Evolutionary conservation across 2,888 invertebrate species (phyloP).

Genomic region (Hybos culiciformis): DNA sequence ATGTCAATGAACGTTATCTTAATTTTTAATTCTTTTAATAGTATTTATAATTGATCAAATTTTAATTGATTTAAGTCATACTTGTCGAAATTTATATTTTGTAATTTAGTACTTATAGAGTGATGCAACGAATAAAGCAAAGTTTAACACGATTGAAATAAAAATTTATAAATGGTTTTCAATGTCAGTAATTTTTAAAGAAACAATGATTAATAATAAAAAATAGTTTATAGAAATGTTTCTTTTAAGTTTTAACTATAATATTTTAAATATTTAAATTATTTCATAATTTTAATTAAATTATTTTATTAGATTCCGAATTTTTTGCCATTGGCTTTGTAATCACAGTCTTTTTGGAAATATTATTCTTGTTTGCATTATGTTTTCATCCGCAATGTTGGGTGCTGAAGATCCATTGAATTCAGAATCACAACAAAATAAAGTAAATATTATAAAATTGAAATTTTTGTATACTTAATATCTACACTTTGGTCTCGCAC

Average conservation of each 20-base stretch:
- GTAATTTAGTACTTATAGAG: no score
- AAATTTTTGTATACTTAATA: no score
- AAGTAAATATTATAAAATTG: conserved; percentile 41
- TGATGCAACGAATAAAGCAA: no score
- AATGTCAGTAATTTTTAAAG: no score
- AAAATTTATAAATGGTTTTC: no score
- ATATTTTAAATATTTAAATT: neutral
- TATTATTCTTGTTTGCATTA: conserved; percentile 90
- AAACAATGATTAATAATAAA: no score
- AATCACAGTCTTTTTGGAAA: conserved; percentile 94
- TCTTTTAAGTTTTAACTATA: neutral
- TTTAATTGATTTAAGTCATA: no score
- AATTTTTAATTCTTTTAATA: no score
- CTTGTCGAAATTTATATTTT: no score
- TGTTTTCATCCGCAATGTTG: conserved; percentile 96
- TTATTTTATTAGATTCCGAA: conserved; percentile 76
- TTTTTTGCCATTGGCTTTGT: conserved; percentile 91
- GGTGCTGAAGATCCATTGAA: conserved; percentile 94
- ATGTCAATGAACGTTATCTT: no score
- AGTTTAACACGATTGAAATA: no score
- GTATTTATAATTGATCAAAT: no score
- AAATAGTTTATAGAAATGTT: neutral
- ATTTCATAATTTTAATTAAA: neutral
- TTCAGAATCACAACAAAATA: conserved; percentile 63
- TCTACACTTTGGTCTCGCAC: neutral